Evolutionary conservation across 2,888 invertebrate species (phyloP), one percentile per base, ranked within the genome.

Genomic region (Synanthedon myopaeformis): DNA sequence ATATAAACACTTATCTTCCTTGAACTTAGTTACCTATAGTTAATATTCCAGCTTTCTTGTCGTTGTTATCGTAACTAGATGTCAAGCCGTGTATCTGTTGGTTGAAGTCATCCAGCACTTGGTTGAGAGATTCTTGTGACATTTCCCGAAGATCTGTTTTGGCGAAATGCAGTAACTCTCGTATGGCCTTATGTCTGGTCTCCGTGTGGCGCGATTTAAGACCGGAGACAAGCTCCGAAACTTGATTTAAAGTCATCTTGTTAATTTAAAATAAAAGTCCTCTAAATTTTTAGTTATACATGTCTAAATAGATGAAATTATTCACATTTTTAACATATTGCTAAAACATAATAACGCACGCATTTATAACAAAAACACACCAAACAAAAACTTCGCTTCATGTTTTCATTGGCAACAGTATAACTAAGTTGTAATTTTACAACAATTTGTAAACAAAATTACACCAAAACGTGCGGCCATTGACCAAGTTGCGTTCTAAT

Each of bases 61-160:
- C 98, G 79, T 95, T 95, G 48, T 94, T 92, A 75, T 98, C 97
- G 42, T 93, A 92, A 64, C 96, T 95, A 17, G 96, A 94, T 4
- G 97, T 96, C 94, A 98, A 94, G 70, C 96, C 94, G 74, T 96
- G 96, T 60, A 98, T 97, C 69, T 96, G 95, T 74, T 96, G 95
- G 76, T 97, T 97, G 69, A 98, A 96, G 59, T 96, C 95, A 72
- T 98, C 98, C 74, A 98, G 92, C 67, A 97, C 96, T 54, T 91
- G 90, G 41, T 93, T 92, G 58, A 96, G 89, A 64, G 95, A 94
- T 69, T 98, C 98, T 53, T 93, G 92, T 0, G 96, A 92, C 79
- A 96, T 93, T 82, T 96, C 96, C 2, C 95, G 90, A 55, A 97
- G 78, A 67, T 97, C 97, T 10, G 95, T 95, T 75, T 94, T 96